Conservation (phyloP, 2,113 vertebrate genomes). For the Marmota monax region DNA sequence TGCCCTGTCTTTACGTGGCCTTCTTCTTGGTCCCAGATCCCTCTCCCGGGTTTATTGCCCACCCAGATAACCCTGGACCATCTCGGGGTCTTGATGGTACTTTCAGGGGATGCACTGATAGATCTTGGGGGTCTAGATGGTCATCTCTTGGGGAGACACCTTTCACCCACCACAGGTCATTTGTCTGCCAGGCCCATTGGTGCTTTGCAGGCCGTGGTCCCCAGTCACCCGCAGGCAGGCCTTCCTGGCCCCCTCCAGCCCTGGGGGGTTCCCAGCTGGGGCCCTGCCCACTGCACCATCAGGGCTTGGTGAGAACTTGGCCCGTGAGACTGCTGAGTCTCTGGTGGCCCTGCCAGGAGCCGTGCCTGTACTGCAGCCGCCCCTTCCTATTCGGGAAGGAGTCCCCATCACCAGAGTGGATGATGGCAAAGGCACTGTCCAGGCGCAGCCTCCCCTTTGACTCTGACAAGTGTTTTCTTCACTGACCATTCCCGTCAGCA, state of each 20-base stretch:
- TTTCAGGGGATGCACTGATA: background rate
- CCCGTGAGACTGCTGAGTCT: accelerated
- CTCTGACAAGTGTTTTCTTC: background rate
- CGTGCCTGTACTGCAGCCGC: accelerated
- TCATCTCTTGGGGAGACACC: background rate
- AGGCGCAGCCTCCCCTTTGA: accelerated
- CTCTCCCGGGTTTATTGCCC: background rate
- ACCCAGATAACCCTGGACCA: background rate
- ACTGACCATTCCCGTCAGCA: accelerated
- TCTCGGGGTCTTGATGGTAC: background rate
- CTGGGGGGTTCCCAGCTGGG: background rate
- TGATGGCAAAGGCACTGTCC: too few relatives aligned
- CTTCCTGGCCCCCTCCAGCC: too few relatives aligned
- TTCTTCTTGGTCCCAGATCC: background rate
- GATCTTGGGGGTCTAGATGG: background rate
- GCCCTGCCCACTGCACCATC: too few relatives aligned
- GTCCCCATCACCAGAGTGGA: too few relatives aligned
- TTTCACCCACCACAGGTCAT: background rate
- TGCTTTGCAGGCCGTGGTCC: accelerated
- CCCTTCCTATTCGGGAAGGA: background rate
- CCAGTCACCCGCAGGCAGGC: background rate
- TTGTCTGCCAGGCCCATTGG: accelerated
- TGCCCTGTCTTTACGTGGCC: accelerated
- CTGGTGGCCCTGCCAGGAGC: accelerated
- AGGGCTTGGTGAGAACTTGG: background rate